Evolutionary conservation across 2,797 vertebrate genomes (phyloP).

Genomic region (Acrocephalus scirpaceus): DNA sequence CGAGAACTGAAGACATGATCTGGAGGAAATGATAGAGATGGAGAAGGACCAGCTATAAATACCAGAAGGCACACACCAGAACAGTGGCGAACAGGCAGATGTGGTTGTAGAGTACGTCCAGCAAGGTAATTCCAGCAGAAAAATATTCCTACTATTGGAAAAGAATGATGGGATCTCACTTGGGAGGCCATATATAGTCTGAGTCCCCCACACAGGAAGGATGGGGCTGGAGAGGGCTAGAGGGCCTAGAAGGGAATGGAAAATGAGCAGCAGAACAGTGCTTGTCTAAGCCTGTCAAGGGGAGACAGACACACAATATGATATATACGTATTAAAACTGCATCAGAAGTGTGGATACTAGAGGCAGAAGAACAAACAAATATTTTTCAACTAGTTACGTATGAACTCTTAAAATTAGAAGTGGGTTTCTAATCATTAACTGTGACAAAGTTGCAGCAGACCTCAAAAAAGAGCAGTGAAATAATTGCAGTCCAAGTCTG

Average conservation of each 20-base stretch:
- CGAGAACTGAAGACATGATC: background rate
- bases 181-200: background rate
- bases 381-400: background rate
- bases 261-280: background rate
- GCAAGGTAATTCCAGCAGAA: background rate
- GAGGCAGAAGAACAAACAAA: background rate
- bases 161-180: background rate
- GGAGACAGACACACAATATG: background rate
- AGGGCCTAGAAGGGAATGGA: background rate
- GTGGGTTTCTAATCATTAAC: background rate
- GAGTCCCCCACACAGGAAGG: background rate
- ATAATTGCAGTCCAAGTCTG: background rate
- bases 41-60: background rate
- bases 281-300: background rate
- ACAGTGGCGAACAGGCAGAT: background rate
- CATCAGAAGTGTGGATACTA: background rate
- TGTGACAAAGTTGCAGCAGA: background rate
- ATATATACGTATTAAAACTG: rapidly evolving
- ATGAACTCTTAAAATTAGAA: background rate
- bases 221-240: background rate
- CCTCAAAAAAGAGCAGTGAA: background rate
- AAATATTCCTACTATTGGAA: background rate
- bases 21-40: background rate
- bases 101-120: background rate
- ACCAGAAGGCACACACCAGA: background rate